A percentile compares a stretch with the other conserved stretches of the same genome.
phyloP scores from a whole-genome alignment of 1,140 invertebrate species.

The Parasteatoda tepidariorum region DNA sequence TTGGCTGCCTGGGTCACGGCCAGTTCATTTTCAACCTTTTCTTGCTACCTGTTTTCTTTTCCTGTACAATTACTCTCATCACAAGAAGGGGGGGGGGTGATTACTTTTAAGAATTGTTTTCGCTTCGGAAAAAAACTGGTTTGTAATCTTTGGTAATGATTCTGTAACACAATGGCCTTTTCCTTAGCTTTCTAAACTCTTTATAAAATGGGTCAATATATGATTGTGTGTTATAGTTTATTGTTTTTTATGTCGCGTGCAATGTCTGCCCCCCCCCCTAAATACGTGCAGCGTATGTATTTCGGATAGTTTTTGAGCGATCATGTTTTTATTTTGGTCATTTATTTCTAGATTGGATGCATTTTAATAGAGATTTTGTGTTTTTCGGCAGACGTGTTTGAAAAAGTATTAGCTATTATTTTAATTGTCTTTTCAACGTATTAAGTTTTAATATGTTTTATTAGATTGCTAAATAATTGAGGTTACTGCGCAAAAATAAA shows the following conservation, averaged over 20 bases:
- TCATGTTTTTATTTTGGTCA: no score
- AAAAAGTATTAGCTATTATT: no score
- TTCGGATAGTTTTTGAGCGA: no score
- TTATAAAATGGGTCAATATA: conserved; percentile 24
- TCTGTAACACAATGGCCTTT: conserved; percentile 25
- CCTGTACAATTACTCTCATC: no score
- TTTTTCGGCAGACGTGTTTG: no score
- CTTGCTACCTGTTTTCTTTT: not conserved
- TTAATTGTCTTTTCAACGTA: no score
- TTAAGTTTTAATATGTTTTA: no score
- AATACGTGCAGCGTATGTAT: not conserved
- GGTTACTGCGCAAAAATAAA: no score
- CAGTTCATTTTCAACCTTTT: not conserved
- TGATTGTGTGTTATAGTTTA: not conserved
- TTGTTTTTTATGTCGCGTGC: not conserved
- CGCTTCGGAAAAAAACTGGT: not conserved
- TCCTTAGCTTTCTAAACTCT: not conserved
- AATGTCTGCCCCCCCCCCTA: not conserved
- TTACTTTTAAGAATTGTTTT: not conserved
- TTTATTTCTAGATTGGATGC: no score
- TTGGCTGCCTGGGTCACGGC: not conserved
- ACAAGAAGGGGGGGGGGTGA: no score
- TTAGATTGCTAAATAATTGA: no score
- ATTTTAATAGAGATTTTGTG: no score
- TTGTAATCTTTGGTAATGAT: conserved; percentile 37